A percentile compares a stretch with the other conserved stretches of the same genome.
Conservation (phyloP, 2,888 invertebrate genomes). For the Nomada lathburiana region DNA sequence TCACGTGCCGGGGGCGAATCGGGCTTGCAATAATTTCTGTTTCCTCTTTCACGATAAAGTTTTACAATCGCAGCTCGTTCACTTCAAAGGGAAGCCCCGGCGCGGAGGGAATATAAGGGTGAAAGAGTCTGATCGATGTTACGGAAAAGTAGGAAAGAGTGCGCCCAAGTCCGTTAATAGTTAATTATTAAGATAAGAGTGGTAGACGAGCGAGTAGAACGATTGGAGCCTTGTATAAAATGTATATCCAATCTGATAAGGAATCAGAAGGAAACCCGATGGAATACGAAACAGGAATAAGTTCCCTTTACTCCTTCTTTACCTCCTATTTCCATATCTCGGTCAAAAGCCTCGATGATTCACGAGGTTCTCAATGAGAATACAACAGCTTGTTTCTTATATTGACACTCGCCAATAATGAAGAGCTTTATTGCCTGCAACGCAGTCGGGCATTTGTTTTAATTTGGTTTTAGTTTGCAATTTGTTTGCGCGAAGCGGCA, state of each 20-base stretch:
- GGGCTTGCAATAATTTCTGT: constrained; percentile 53
- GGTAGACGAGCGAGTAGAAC: constrained; percentile 46
- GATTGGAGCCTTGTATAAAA: constrained; percentile 31
- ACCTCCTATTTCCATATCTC: constrained; percentile 27
- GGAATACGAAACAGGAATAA: constrained; percentile 31
- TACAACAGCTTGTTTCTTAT: background rate
- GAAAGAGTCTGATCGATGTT: constrained; percentile 39
- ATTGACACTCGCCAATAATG: background rate
- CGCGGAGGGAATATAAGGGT: constrained; percentile 27
- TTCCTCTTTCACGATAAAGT: constrained; percentile 55
- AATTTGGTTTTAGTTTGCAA: too few species aligned
- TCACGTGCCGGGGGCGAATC: constrained; percentile 44
- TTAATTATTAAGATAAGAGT: constrained; percentile 61
- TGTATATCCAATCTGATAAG: constrained; percentile 35
- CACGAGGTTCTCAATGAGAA: background rate
- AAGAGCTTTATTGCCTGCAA: background rate
- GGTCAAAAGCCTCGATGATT: constrained; percentile 32
- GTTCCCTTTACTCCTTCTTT: background rate
- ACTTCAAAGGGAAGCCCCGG: constrained; percentile 49
- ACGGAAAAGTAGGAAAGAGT: constrained; percentile 22
- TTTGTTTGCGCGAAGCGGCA: constrained; percentile 2
- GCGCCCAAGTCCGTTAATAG: constrained; percentile 57
- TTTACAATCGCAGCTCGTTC: constrained; percentile 47
- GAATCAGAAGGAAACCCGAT: constrained; percentile 43
- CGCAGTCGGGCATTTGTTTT: background rate